Evolutionary conservation across 37 sponge, comb jelly and placozoan species (phyloP), one percentile per base, ranked within the genome.

Genomic region (Spongilla lacustris): DNA sequence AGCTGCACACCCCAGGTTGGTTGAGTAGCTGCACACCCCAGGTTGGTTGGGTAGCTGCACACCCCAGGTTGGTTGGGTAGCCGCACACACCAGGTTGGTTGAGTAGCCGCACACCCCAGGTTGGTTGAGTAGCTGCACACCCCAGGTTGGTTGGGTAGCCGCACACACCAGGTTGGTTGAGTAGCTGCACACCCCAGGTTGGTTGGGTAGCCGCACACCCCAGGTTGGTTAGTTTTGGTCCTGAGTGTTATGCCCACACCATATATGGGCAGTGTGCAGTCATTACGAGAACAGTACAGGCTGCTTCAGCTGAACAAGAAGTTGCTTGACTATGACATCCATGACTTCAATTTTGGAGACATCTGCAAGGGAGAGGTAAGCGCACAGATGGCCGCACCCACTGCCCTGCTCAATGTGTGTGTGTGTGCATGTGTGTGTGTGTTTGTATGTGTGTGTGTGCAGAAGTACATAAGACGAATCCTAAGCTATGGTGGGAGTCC

Each of bases 271-370:
- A 58, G 58, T 17, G 11, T 17, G 11, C 58, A 58, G 76, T 67
- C 49, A n/a, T 91, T 94, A 19, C 28, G 74, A 78, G 84, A 68
- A 10, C 91, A 77, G 67, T 90, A 88, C 70, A 31, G 76, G 13
- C 46, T 90, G 74, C 72, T 89, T 10, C 80, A 88, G 78, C 72
- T 90, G 69, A 87, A 88, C 73, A 87, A 66, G 30, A 73, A 90
- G n/a, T 80, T 86, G 4, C 81, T 76, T n/a, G 81, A 81, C 12
- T 94, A 94, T 69, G 83, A 78, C 11, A 80, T 94, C 41, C 75
- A 68, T 32, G 88, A 88, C 34, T 84, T 90, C 73, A 88, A 83
- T 73, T 90, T 84, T 77, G 67, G 81, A 31, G 81, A 86, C 29
- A 36, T 22, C 19, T 46, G 30, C 79, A 68, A n/a, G 68, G 78